Evolutionary conservation across 2,888 invertebrate species (phyloP), one percentile per base, ranked within the genome.

Genomic region (Epinotia brunnichana): DNA sequence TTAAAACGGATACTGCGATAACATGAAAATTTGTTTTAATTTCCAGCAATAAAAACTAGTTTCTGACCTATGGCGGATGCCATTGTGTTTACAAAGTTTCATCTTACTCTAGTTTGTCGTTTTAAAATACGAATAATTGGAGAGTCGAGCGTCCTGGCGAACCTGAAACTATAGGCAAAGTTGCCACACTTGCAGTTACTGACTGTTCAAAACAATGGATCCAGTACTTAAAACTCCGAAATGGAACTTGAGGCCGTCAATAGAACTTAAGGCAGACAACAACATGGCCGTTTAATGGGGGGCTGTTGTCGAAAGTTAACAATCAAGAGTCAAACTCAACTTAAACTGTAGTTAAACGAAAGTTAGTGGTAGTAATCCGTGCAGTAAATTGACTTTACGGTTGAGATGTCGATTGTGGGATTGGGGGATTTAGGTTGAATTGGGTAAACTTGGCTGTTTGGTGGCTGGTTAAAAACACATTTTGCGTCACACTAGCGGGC

Each of bases 291-390:
- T 64, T 48, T 69, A 72, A 71, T 64, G 66, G 70, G 29, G 35
- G 57, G 57, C 62, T 73, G 29, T 64, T 69, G 69, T 64, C 56
- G 66, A 73, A 74, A 73, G 73, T 73, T 73, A 74, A 74, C 69
- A 69, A 62, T 68, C 66, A 60, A 62, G 70, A 70, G 39, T 15
- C 41, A 39, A 67, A 51, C 39, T 68, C 69, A 60, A 71, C 63
- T 71, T 59, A 63, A 70, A 75, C 68, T 66, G 69, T 69, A 69
- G 69, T 75, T 74, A 66, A 69, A 68, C 54, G 66, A 56, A 61
- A 73, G 66, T 74, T 74, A 69, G 73, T 67, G 74, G 57, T 51
- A 17, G 71, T 70, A 73, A 75, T 73, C 75, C 70, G 15, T n/a
- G 41, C 41, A 17, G 59, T 61, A 69, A 70, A 75, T 75, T 64